Percentiles rank a stretch among this genome's conserved stretches.
Evolutionary conservation across 2,113 vertebrate genomes (phyloP).

Genomic region (Lagenorhynchus albirostris): DNA sequence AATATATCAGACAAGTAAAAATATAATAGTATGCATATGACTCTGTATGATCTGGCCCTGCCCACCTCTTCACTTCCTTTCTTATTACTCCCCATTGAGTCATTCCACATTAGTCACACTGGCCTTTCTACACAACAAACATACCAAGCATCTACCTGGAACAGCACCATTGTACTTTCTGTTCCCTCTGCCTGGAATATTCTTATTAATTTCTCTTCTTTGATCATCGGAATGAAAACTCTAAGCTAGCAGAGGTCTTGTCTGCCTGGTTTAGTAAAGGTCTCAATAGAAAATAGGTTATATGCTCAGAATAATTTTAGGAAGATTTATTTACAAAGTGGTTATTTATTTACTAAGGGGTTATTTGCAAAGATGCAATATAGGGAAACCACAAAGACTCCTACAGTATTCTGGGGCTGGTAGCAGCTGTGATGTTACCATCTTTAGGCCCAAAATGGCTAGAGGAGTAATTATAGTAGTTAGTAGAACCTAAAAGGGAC

Average conservation of each 20-base stretch:
- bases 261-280: not conserved
- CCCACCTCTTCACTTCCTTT: not conserved
- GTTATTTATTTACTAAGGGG: not conserved
- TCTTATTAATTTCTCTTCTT: not conserved
- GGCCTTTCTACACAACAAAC: not conserved
- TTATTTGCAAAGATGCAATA: not conserved
- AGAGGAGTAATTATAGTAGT: not conserved
- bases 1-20: not conserved
- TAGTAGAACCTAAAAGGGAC: not conserved
- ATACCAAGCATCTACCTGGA: not conserved
- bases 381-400: not conserved
- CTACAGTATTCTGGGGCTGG: not conserved
- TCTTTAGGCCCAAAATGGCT: not conserved
- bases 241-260: not conserved
- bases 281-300: conserved; percentile 15
- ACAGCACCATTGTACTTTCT: not conserved
- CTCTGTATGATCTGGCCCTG: not conserved
- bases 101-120: not conserved
- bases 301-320: not conserved
- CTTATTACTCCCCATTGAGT: not conserved
- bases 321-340: not conserved
- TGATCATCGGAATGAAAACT: not conserved
- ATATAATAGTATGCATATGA: not conserved
- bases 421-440: not conserved
- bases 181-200: not conserved